Percentiles rank a stretch among this genome's conserved stretches.
Conservation (phyloP, 2,797 vertebrate species). For the Sandelia bainsii region DNA sequence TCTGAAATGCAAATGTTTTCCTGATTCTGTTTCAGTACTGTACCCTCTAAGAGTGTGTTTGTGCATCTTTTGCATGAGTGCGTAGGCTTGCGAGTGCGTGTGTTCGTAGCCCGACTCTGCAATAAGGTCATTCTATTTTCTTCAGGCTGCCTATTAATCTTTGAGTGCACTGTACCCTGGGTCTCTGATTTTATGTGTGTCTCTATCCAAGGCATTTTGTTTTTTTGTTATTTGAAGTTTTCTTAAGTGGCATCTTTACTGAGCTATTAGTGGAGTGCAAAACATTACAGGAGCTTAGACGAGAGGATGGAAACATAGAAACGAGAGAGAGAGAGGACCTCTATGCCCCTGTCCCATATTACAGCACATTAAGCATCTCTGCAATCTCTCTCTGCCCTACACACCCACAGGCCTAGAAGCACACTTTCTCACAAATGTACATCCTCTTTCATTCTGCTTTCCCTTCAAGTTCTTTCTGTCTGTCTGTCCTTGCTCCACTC, state of each 20-base stretch:
- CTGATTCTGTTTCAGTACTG: slow-evolving; percentile 33
- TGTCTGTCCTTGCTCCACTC: slow-evolving; percentile 25
- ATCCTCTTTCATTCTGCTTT: background rate
- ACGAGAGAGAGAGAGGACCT: slow-evolving; percentile 35
- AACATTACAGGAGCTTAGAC: slow-evolving; percentile 50
- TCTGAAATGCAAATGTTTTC: slow-evolving; percentile 22
- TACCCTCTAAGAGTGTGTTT: background rate
- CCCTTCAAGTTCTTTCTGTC: slow-evolving; percentile 11
- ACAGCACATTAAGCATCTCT: slow-evolving; percentile 63
- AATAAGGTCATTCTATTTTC: slow-evolving; percentile 57
- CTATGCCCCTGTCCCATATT: slow-evolving; percentile 68
- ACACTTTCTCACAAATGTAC: slow-evolving; percentile 13
- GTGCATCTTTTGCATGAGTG: background rate
- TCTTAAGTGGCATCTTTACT: slow-evolving; percentile 59
- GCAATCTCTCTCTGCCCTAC: slow-evolving; percentile 34
- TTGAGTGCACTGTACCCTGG: slow-evolving; percentile 22
- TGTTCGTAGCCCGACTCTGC: slow-evolving; percentile 2
- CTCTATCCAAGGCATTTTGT: slow-evolving; percentile 39
- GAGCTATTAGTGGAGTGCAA: slow-evolving; percentile 57
- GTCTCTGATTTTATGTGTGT: slow-evolving; percentile 46
- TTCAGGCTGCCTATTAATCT: slow-evolving; percentile 57
- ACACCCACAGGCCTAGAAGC: slow-evolving; percentile 47
- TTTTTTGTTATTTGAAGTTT: slow-evolving; percentile 55
- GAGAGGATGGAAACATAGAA: slow-evolving; percentile 15
- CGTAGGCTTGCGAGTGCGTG: slow-evolving; percentile 1